Conservation (phyloP, 2,888 invertebrate genomes). For the Leptinotarsa juncta region DNA sequence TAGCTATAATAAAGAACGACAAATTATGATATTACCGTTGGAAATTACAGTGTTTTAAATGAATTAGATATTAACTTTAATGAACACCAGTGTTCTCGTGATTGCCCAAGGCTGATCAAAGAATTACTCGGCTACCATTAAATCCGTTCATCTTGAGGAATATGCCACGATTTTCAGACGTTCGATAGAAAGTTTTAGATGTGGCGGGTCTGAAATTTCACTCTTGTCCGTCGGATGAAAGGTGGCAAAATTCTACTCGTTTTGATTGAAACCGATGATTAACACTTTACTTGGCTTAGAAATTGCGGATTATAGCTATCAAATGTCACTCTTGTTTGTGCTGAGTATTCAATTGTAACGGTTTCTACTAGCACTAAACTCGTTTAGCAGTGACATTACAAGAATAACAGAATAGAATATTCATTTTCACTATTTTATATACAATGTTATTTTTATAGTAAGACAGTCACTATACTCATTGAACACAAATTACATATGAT, state of each 20-base stretch:
- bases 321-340: background rate
- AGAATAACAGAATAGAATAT: no score
- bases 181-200: slow-evolving; percentile 10
- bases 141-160: slow-evolving; percentile 55
- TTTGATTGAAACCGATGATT: background rate
- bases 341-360: no score
- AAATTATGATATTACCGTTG: slow-evolving; percentile 37
- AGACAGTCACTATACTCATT: no score
- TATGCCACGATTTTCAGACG: slow-evolving; percentile 50
- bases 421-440: no score
- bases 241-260: background rate
- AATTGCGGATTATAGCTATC: background rate
- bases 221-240: background rate
- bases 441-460: no score
- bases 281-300: background rate
- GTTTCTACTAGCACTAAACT: no score
- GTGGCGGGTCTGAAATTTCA: slow-evolving; percentile 6
- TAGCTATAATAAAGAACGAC: slow-evolving; percentile 34
- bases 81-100: slow-evolving; percentile 55
- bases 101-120: slow-evolving; percentile 55
- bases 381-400: no score
- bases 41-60: slow-evolving; percentile 54
- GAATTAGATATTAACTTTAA: slow-evolving; percentile 57
- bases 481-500: no score
- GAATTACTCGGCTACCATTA: slow-evolving; percentile 58